Percentiles rank a stretch among this genome's conserved stretches.
Evolutionary conservation across 2,888 invertebrate genomes (phyloP).

Genomic region (Sycophila texana): DNA sequence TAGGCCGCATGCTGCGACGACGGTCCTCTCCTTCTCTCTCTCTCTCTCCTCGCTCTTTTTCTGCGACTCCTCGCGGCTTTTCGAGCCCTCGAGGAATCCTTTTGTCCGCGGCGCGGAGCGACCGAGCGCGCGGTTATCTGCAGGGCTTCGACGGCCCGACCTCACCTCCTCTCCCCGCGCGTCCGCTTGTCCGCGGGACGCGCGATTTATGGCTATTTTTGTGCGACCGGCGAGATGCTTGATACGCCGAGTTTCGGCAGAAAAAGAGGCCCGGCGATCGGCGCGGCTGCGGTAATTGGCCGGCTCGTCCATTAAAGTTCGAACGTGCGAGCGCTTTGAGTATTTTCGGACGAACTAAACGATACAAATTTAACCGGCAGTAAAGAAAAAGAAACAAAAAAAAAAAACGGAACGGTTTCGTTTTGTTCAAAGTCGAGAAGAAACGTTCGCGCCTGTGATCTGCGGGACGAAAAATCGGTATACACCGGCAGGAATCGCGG

Average conservation of each 20-base stretch:
- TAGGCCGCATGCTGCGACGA: slow-evolving; percentile 61
- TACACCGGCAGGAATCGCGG: too few relatives aligned
- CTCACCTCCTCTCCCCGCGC: background rate
- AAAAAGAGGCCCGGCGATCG: background rate
- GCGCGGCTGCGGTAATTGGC: slow-evolving; percentile 4
- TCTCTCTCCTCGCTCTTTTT: slow-evolving; percentile 45
- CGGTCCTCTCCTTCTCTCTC: slow-evolving; percentile 48
- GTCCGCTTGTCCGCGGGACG: background rate
- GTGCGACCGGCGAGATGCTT: background rate
- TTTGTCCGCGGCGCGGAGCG: slow-evolving; percentile 47
- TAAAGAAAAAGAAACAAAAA: too few relatives aligned
- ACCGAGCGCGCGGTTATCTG: slow-evolving; percentile 44
- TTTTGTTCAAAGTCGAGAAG: too few relatives aligned
- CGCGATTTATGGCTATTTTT: slow-evolving; percentile 35
- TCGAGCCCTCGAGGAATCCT: slow-evolving; percentile 48
- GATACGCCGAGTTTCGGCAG: background rate
- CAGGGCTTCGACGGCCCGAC: slow-evolving; percentile 20
- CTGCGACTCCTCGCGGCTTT: background rate
- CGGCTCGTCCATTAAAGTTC: too few relatives aligned
- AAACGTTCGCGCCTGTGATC: too few relatives aligned
- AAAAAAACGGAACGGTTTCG: too few relatives aligned
- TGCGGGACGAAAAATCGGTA: too few relatives aligned
- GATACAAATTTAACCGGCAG: too few relatives aligned
- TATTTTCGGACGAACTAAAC: too few relatives aligned
- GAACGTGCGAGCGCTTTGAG: too few relatives aligned